These are phyloP conservation scores for Phlogophora meticulosa DNA, from an alignment of 2,888 invertebrate genomes.

Conservation along the genomic window DNA sequence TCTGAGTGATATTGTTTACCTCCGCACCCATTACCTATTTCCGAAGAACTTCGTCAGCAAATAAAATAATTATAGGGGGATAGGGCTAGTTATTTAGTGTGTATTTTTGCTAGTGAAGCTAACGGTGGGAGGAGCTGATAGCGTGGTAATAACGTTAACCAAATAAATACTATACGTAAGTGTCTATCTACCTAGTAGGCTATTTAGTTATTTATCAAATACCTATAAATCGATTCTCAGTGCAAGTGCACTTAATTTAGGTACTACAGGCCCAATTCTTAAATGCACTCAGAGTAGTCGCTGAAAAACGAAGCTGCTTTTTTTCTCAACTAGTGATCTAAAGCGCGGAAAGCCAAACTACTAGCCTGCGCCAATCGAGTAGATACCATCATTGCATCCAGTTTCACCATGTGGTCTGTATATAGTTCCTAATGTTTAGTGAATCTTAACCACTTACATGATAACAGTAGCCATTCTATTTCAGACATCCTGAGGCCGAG, in stretches of 20 bases:
- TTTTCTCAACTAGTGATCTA: not conserved
- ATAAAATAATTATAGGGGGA: too few relatives aligned
- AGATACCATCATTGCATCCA: not conserved
- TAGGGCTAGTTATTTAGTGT: too few relatives aligned
- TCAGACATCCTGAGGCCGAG: constrained; percentile 82
- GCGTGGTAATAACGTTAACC: not conserved
- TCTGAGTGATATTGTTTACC: not conserved
- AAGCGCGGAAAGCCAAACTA: not conserved
- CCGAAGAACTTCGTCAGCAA: not conserved
- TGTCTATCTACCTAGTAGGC: not conserved
- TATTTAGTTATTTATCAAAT: not conserved
- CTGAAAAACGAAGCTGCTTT: not conserved
- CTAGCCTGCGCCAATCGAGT: not conserved
- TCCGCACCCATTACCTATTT: not conserved
- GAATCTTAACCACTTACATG: not conserved
- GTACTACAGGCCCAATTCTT: not conserved
- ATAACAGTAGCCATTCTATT: constrained; percentile 57
- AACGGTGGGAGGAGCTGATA: too few relatives aligned
- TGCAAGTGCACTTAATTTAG: not conserved
- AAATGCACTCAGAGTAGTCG: not conserved
- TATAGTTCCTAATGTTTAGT: not conserved
- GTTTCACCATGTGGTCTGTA: not conserved
- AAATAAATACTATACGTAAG: not conserved
- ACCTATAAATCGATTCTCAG: too few relatives aligned
- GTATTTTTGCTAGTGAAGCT: too few relatives aligned